Evolutionary conservation across 1,140 invertebrate species (phyloP).

Genomic region (Telenomus remus): DNA sequence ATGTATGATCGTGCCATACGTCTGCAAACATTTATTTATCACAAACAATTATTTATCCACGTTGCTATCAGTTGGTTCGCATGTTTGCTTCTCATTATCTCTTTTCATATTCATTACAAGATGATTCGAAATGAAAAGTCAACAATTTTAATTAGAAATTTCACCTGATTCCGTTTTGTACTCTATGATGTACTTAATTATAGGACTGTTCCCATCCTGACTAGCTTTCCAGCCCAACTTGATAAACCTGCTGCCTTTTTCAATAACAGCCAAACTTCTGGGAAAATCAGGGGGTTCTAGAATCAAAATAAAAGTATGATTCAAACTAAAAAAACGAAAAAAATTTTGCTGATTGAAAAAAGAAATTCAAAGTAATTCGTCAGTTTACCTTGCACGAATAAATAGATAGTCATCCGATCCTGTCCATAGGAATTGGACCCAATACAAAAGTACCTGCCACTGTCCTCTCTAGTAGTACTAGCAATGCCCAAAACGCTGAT

Average conservation of each 20-base stretch:
- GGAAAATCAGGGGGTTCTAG: conserved; percentile 89
- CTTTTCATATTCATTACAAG: too few relatives aligned
- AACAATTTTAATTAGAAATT: not conserved
- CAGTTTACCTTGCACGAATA: conserved; percentile 88
- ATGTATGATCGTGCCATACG: conserved; percentile 84
- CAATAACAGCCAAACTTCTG: conserved; percentile 88
- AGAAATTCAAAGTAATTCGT: too few relatives aligned
- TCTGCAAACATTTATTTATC: conserved; percentile 76
- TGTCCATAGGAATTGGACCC: conserved; percentile 92
- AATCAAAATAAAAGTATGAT: conserved; percentile 8
- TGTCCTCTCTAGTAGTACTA: conserved; percentile 90
- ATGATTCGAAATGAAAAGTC: too few relatives aligned
- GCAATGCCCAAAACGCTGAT: conserved; percentile 89
- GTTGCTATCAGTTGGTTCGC: too few relatives aligned
- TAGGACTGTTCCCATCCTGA: conserved; percentile 91
- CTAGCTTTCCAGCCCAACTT: conserved; percentile 88
- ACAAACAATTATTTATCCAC: too few relatives aligned
- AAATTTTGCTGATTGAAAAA: conserved; percentile 18
- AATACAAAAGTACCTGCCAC: conserved; percentile 90
- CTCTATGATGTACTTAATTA: conserved; percentile 90
- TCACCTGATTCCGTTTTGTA: conserved; percentile 89
- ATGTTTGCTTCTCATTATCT: too few relatives aligned
- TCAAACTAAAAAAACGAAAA: not conserved
- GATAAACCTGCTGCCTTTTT: conserved; percentile 84
- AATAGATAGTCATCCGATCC: conserved; percentile 92